Conservation (phyloP, 2,113 vertebrate species). For the Spheniscus mendiculus region DNA sequence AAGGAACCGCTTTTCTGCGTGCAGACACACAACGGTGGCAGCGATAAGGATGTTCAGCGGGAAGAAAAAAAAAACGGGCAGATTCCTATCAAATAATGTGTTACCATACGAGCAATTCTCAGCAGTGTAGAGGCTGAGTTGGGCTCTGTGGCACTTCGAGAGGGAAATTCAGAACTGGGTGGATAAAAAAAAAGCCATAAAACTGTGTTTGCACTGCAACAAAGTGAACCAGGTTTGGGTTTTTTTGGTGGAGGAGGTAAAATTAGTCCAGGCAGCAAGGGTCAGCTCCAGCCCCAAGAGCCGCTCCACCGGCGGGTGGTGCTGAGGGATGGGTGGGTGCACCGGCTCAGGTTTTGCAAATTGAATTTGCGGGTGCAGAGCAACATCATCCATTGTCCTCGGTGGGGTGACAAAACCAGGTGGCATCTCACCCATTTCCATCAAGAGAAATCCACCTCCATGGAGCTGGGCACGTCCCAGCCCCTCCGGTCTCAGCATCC, state of each 20-base stretch:
- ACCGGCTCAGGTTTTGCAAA: not conserved
- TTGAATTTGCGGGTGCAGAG: not conserved
- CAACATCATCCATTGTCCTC: too few relatives aligned
- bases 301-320: fast-evolving
- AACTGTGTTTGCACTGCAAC: not conserved
- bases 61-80: not conserved
- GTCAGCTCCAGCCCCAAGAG: not conserved
- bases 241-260: not conserved
- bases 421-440: not conserved
- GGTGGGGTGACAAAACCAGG: not conserved
- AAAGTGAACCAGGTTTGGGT: not conserved
- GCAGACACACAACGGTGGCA: not conserved
- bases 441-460: fast-evolving
- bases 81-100: not conserved
- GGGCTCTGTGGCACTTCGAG: not conserved
- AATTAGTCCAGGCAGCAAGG: not conserved
- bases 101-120: fast-evolving
- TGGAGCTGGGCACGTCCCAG: not conserved
- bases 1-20: fast-evolving
- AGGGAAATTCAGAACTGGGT: not conserved
- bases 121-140: not conserved
- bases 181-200: not conserved
- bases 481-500: not conserved
- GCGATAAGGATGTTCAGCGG: not conserved
- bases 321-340: not conserved